These are phyloP conservation scores for Bubo bubo DNA, from an alignment of 2,113 vertebrate genomes.

Conservation along the genomic window DNA sequence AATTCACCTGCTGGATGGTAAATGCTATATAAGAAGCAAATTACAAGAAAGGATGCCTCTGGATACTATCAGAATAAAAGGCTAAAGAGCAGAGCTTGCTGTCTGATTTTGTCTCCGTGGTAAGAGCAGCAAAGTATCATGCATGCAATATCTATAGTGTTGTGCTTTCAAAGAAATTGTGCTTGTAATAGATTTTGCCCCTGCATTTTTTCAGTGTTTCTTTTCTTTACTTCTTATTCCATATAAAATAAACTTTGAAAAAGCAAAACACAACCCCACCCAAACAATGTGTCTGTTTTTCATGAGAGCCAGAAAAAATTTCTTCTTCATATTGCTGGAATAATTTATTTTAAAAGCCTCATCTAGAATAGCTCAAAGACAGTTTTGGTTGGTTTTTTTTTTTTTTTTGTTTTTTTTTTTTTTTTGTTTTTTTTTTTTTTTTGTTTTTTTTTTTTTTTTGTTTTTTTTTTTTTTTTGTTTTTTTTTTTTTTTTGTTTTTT, in stretches of 20 bases:
- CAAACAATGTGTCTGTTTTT: neutral
- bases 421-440: neutral
- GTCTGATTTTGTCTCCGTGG: neutral
- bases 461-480: neutral
- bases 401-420: neutral
- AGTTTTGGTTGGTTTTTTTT: neutral
- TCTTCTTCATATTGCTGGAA: neutral
- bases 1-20: neutral
- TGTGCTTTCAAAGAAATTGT: neutral
- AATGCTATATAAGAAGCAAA: neutral
- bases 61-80: neutral
- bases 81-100: neutral
- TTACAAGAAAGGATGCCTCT: neutral
- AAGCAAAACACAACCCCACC: neutral
- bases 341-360: neutral
- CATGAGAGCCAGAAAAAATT: neutral
- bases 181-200: neutral
- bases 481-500: neutral
- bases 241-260: neutral
- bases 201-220: neutral
- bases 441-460: neutral
- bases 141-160: neutral
- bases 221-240: neutral
- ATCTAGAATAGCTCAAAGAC: neutral
- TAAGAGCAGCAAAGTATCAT: neutral